Percentiles rank a stretch among this genome's conserved stretches.
Evolutionary conservation across 2,113 vertebrate species (phyloP).

Genomic region (Origma solitaria): DNA sequence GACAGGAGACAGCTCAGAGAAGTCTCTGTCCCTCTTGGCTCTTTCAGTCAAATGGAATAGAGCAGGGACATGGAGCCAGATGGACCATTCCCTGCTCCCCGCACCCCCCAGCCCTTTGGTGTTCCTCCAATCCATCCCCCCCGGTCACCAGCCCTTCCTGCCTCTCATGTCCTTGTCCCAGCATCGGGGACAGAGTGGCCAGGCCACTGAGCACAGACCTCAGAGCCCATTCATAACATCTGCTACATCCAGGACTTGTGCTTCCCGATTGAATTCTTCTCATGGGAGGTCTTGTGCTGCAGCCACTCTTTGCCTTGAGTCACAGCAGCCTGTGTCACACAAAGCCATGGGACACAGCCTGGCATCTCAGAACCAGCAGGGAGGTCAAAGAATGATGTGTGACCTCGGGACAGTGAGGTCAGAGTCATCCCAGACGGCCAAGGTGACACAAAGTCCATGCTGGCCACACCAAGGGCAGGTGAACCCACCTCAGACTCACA

Average conservation of each 20-base stretch:
- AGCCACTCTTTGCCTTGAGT: neutral
- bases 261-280: neutral
- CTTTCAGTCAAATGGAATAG: neutral
- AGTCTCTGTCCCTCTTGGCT: neutral
- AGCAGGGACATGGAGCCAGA: neutral
- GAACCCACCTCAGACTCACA: neutral
- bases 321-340: neutral
- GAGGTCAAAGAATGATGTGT: neutral
- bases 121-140: neutral
- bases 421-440: fast-evolving
- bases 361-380: neutral
- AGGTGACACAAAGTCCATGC: neutral
- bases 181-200: neutral
- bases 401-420: neutral
- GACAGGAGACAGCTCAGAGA: neutral
- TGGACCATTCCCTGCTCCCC: neutral
- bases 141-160: neutral
- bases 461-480: neutral
- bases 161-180: neutral
- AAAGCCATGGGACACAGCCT: neutral
- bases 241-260: neutral
- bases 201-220: neutral
- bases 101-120: neutral
- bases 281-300: neutral
- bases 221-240: neutral